Evolutionary conservation across 2,797 vertebrate species (phyloP).

Genomic region (Calcarius lapponicus): DNA sequence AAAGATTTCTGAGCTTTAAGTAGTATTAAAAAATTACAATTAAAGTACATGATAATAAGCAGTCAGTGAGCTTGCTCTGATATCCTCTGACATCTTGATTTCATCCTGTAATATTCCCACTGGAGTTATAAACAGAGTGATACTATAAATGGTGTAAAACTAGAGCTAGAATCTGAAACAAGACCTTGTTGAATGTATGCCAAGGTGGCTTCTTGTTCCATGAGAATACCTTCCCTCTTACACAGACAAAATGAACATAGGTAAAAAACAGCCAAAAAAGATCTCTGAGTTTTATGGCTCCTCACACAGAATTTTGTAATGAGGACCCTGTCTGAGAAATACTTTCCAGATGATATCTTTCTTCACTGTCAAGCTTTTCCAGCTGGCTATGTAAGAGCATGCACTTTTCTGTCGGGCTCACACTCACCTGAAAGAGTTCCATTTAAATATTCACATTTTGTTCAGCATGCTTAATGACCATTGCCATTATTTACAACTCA

Average conservation of each 20-base stretch:
- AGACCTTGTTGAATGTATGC: not conserved
- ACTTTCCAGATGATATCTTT: not conserved
- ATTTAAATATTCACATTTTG: not conserved
- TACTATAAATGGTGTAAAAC: not conserved
- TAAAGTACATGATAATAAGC: not conserved
- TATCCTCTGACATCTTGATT: not conserved
- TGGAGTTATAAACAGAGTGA: not conserved
- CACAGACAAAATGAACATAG: not conserved
- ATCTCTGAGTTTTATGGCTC: not conserved
- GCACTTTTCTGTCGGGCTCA: not conserved
- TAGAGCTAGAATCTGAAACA: not conserved
- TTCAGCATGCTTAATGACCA: not conserved
- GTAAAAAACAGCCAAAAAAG: not conserved
- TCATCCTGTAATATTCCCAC: not conserved
- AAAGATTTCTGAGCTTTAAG: not conserved
- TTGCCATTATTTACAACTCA: not conserved
- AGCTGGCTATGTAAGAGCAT: not conserved
- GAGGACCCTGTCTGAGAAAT: not conserved
- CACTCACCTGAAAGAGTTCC: not conserved
- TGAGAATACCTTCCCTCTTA: not conserved
- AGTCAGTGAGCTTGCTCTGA: not conserved
- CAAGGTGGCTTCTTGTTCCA: not conserved
- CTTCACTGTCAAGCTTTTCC: not conserved
- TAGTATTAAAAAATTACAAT: not conserved
- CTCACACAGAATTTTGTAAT: not conserved